Evolutionary conservation across 2,888 invertebrate species (phyloP).

Genomic region (Gandaritis pyraliata): DNA sequence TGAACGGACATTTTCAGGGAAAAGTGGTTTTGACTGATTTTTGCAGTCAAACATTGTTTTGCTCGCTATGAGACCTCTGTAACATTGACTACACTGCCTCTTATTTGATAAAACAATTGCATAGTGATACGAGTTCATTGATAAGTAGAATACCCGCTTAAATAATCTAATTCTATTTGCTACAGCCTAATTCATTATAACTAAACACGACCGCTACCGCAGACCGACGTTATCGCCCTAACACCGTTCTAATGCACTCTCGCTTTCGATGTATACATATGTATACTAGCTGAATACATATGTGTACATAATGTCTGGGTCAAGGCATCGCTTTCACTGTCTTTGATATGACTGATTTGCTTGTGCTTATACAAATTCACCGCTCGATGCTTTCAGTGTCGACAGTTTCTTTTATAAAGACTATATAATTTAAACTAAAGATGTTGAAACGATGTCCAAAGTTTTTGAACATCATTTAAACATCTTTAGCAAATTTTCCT

Average conservation of each 20-base stretch:
- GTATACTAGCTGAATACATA: not conserved
- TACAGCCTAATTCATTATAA: conserved; percentile 28
- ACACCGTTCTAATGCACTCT: conserved; percentile 33
- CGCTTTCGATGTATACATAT: conserved; percentile 23
- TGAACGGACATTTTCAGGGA: too few species aligned
- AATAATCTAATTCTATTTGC: conserved; percentile 18
- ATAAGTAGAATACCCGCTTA: not conserved
- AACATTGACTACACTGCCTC: not conserved
- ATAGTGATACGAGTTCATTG: not conserved
- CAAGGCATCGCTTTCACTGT: conserved; percentile 45
- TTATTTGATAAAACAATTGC: too few species aligned
- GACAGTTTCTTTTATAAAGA: too few species aligned
- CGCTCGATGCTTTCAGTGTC: too few species aligned
- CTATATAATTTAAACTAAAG: too few species aligned
- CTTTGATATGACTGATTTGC: conserved; percentile 34
- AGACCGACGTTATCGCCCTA: conserved; percentile 26
- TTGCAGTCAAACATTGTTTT: too few species aligned
- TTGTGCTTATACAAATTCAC: conserved; percentile 8
- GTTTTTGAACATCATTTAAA: too few species aligned
- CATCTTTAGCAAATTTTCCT: too few species aligned
- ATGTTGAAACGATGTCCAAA: too few species aligned
- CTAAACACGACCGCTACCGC: conserved; percentile 26
- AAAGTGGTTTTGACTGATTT: too few species aligned
- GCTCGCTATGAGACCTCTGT: too few species aligned
- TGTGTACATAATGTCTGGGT: conserved; percentile 34